A percentile compares a stretch with the other conserved stretches of the same genome.
These are phyloP conservation scores for Rhea pennata DNA, from an alignment of 2,113 vertebrate species.

Conservation along the genomic window DNA sequence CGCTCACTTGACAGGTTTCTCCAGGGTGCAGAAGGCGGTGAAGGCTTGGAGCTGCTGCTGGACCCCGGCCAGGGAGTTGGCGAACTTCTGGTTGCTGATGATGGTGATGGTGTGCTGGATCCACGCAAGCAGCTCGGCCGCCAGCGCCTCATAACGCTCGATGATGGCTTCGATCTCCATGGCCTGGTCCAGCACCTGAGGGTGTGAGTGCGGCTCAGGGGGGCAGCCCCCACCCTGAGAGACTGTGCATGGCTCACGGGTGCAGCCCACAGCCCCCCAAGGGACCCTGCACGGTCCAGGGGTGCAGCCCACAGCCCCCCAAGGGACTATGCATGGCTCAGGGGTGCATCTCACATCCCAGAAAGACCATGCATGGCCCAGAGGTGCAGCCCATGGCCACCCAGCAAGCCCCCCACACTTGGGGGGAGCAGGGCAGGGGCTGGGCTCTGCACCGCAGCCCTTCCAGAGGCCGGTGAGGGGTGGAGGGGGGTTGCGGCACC, in stretches of 20 bases:
- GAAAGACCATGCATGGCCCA: too few species aligned
- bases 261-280: neutral
- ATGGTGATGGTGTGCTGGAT: slow-evolving; percentile 88
- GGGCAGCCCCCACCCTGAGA: fast-evolving
- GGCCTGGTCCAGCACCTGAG: slow-evolving; percentile 91
- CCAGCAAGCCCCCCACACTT: too few species aligned
- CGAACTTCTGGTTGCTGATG: slow-evolving; percentile 95
- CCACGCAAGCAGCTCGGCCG: slow-evolving; percentile 91
- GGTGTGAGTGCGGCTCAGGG: fast-evolving
- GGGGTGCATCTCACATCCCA: too few species aligned
- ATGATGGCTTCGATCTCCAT: slow-evolving; percentile 88
- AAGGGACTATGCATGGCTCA: too few species aligned
- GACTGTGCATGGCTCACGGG: fast-evolving
- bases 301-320: slow-evolving; percentile 66
- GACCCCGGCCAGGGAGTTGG: slow-evolving; percentile 91
- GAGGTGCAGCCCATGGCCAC: too few species aligned
- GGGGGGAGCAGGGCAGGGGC: too few species aligned
- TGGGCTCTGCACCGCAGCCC: too few species aligned
- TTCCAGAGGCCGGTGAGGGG: too few species aligned
- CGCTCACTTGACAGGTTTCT: slow-evolving; percentile 93
- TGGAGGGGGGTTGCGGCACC: too few species aligned
- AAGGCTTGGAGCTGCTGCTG: slow-evolving; percentile 97
- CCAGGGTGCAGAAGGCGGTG: slow-evolving; percentile 93
- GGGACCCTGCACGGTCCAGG: neutral
- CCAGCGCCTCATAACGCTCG: slow-evolving; percentile 86